phyloP scores from a whole-genome alignment of 1,140 invertebrate species.

The Drosophila persimilis region DNA sequence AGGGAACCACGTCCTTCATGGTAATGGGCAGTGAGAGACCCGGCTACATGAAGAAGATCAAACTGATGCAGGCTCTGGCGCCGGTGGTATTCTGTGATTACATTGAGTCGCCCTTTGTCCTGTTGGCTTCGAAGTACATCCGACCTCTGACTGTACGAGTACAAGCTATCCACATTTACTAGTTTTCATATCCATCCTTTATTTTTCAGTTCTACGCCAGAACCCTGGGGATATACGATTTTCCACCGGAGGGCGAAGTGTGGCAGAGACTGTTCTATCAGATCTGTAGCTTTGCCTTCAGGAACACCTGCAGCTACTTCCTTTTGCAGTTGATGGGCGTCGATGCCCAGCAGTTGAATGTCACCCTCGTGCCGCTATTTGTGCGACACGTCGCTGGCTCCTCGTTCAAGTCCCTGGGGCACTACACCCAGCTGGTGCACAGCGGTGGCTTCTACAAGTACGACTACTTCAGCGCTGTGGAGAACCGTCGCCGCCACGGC shows the following conservation, averaged over 20 bases:
- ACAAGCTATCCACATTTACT: too few species aligned
- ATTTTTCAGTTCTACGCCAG: constrained; percentile 12
- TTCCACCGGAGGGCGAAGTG: constrained; percentile 52
- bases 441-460: constrained; percentile 58
- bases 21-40: constrained; percentile 86
- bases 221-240: constrained; percentile 57
- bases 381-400: constrained; percentile 40
- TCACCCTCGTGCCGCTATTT: constrained; percentile 15
- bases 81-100: constrained; percentile 83
- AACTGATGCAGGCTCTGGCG: constrained; percentile 86
- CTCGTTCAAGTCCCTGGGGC: constrained; percentile 40
- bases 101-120: constrained; percentile 7
- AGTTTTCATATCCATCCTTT: too few species aligned
- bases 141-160: neutral
- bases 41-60: constrained; percentile 88
- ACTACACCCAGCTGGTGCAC: constrained; percentile 44
- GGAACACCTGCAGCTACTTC: constrained; percentile 84
- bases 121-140: constrained; percentile 9
- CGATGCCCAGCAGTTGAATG: constrained; percentile 84
- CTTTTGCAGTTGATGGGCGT: constrained; percentile 84
- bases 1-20: constrained; percentile 85
- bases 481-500: constrained; percentile 41
- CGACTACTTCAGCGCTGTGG: constrained; percentile 20
- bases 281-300: constrained; percentile 40
- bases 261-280: constrained; percentile 37